phyloP scores from a whole-genome alignment of 2,113 vertebrate genomes.

The Amblyornis subalaris region DNA sequence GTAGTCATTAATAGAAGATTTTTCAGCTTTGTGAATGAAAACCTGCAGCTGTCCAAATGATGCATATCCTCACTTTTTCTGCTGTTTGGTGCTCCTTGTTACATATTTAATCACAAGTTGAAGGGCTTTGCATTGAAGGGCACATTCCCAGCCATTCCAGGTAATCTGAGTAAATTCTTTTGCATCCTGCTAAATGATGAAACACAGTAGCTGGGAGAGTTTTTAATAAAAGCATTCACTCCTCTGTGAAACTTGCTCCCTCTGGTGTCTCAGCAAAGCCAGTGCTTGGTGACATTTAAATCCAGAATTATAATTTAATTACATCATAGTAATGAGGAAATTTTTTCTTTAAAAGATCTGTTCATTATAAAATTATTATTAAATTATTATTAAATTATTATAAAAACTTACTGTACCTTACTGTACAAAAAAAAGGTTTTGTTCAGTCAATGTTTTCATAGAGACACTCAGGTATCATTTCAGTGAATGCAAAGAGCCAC shows the following conservation, averaged over 20 bases:
- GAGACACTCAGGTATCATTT: not conserved
- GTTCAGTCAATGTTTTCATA: not conserved
- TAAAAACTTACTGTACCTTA: not conserved
- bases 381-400: not conserved
- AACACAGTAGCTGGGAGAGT: not conserved
- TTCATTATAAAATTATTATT: not conserved
- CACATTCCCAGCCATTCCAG: not conserved
- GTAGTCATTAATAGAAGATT: not conserved
- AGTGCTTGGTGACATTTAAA: not conserved
- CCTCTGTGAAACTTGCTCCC: constrained; percentile 41
- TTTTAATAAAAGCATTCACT: not conserved
- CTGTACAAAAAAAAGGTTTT: not conserved
- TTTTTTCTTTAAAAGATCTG: not conserved
- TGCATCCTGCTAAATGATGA: not conserved
- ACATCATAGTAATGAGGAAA: not conserved
- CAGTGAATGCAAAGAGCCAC: not conserved
- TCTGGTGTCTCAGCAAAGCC: constrained; percentile 30
- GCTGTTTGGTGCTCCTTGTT: not conserved
- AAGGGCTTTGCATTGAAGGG: not conserved
- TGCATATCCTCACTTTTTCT: not conserved
- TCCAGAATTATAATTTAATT: not conserved
- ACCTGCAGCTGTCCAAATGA: not conserved
- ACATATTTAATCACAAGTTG: not conserved
- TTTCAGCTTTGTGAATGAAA: not conserved
- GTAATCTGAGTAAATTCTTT: not conserved